A percentile compares a stretch with the other conserved stretches of the same genome.
Evolutionary conservation across 2,888 invertebrate genomes (phyloP).

Genomic region (Autographa pulchrina): DNA sequence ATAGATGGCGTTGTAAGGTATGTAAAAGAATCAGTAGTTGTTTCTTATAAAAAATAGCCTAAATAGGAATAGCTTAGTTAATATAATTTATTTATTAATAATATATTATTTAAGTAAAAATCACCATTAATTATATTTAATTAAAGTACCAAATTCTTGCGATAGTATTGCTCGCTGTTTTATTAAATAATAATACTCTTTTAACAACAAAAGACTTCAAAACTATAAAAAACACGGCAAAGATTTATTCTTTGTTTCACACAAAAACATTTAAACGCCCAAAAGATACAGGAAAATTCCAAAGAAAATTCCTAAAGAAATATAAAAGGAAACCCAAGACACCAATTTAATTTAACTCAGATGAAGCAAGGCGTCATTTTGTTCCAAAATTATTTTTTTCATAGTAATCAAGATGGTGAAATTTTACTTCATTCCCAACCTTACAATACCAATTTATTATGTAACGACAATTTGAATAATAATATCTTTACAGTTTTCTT

Average conservation of each 20-base stretch:
- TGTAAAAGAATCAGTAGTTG: neutral
- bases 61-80: no score
- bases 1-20: neutral
- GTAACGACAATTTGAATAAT: neutral
- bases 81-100: no score
- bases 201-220: no score
- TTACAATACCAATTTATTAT: neutral
- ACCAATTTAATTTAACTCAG: constrained; percentile 1
- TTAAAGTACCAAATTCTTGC: no score
- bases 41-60: no score
- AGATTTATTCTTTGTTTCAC: neutral
- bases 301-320: neutral
- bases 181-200: no score
- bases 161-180: no score
- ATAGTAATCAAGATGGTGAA: neutral
- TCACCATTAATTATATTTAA: no score
- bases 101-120: no score
- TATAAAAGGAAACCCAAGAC: neutral
- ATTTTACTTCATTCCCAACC: neutral
- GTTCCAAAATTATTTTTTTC: neutral
- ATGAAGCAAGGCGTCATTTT: neutral
- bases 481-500: neutral
- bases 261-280: neutral
- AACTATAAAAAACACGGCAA: neutral
- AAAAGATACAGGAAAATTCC: neutral